Conservation (phyloP, 2,113 vertebrate genomes). For the Myotis yumanensis region DNA sequence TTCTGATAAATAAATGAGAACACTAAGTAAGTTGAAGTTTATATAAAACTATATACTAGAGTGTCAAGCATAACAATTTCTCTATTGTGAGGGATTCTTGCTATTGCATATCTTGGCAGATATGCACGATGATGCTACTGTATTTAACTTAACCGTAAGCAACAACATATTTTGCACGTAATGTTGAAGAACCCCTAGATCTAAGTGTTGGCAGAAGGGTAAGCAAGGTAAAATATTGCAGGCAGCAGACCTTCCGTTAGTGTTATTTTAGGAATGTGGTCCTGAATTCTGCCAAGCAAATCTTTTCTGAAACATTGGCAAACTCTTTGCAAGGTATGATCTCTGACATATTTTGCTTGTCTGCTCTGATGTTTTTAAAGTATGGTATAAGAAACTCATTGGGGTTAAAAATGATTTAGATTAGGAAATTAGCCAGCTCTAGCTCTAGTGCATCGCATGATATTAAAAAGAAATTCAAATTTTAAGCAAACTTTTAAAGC, state of each 20-base stretch:
- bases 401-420: not conserved
- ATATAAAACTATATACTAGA: not conserved
- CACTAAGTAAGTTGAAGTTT: not conserved
- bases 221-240: not conserved
- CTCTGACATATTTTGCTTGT: not conserved
- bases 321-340: not conserved
- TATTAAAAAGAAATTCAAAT: not conserved
- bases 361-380: not conserved
- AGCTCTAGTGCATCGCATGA: not conserved
- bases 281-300: not conserved
- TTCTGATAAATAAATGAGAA: not conserved
- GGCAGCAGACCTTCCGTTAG: not conserved
- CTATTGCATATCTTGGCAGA: not conserved
- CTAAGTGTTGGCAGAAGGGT: not conserved
- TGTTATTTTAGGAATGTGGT: not conserved
- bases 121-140: not conserved
- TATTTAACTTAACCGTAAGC: not conserved
- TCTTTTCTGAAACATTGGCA: not conserved
- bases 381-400: not conserved
- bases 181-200: not conserved
- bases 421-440: constrained; percentile 1
- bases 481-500: not conserved
- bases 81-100: not conserved
- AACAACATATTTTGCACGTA: not conserved
- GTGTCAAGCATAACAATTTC: not conserved